phyloP scores from a whole-genome alignment of 2,888 invertebrate species.

The Trachelus iudaicus region DNA sequence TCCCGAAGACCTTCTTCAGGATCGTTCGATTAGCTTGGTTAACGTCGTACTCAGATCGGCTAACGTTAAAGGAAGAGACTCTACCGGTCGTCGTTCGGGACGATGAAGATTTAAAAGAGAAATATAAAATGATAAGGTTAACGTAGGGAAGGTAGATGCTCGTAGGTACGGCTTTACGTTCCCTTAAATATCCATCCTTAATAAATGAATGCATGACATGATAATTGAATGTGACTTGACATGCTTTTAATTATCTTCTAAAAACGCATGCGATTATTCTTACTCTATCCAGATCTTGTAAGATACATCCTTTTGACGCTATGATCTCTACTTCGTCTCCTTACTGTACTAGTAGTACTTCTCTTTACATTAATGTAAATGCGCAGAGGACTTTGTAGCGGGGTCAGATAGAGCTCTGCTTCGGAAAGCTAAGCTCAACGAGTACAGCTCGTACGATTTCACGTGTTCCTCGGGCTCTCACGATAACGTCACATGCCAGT shows the following conservation, averaged over 20 bases:
- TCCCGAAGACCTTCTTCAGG: not conserved
- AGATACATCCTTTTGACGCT: not conserved
- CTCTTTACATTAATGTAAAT: not conserved
- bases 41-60: not conserved
- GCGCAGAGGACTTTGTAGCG: not conserved
- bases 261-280: slow-evolving; percentile 16
- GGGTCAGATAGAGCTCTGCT: not conserved
- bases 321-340: not conserved
- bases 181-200: not conserved
- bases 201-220: slow-evolving; percentile 11
- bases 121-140: not conserved
- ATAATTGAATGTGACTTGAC: slow-evolving; percentile 17
- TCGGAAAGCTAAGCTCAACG: not conserved
- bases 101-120: not conserved
- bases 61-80: not conserved
- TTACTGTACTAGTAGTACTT: not conserved
- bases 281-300: not conserved
- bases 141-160: not conserved
- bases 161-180: not conserved
- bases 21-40: not conserved
- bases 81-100: not conserved
- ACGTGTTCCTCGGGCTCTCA: not conserved
- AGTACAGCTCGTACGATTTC: not conserved
- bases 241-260: slow-evolving; percentile 14
- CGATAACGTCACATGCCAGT: not conserved